phyloP scores from a whole-genome alignment of 37 sponge, comb jelly and placozoan genomes.

The Oopsacas minuta region DNA sequence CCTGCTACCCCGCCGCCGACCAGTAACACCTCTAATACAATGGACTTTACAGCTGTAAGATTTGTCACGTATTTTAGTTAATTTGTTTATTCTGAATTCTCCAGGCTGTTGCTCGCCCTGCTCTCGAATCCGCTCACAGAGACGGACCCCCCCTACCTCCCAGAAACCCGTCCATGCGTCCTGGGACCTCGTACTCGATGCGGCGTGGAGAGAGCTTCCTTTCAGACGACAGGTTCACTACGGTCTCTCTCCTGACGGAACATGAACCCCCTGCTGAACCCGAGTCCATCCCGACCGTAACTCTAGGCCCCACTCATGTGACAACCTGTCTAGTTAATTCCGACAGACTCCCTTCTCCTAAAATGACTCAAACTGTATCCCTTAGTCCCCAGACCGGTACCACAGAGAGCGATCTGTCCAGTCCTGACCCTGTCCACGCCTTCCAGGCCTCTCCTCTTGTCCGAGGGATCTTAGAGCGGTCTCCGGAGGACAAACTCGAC shows the following conservation, averaged over 20 bases:
- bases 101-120: not conserved
- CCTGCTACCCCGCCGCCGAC: not conserved
- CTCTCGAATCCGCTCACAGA: not conserved
- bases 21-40: not conserved
- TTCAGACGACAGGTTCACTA: constrained; percentile 8
- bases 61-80: not conserved
- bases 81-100: not conserved
- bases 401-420: not conserved
- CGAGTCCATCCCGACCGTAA: not conserved
- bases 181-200: not conserved
- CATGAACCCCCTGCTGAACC: not conserved
- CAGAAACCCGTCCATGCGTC: not conserved
- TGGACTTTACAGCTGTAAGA: not conserved
- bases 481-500: not conserved
- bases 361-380: not conserved
- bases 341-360: not conserved
- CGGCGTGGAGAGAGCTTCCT: not conserved
- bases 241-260: not conserved
- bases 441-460: not conserved
- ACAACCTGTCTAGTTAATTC: not conserved
- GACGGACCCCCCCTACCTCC: not conserved
- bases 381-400: not conserved
- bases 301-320: not conserved
- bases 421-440: not conserved
- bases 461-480: not conserved